These are phyloP conservation scores for Drosophila kikkawai DNA, from an alignment of 1,140 invertebrate species.

Conservation along the genomic window DNA sequence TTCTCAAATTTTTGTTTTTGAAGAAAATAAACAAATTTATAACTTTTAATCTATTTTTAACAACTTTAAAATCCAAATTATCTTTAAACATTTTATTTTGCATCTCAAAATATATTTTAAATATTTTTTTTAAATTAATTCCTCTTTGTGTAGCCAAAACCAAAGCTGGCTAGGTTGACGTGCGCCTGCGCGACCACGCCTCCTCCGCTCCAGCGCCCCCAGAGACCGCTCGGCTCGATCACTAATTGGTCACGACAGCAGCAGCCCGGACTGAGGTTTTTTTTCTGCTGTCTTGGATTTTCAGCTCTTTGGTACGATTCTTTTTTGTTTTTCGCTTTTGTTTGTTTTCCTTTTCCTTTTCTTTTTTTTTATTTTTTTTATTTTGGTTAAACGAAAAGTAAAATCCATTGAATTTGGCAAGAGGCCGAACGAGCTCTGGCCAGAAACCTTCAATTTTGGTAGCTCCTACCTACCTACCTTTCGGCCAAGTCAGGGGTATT, in stretches of 20 bases:
- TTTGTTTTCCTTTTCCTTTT: constrained; percentile 18
- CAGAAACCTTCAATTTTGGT: constrained; percentile 75
- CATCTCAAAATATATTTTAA: background rate
- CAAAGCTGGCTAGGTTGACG: constrained; percentile 49
- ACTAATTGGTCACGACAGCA: constrained; percentile 82
- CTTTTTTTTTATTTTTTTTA: constrained; percentile 16
- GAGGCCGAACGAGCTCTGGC: constrained; percentile 52
- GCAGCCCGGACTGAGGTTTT: constrained; percentile 47
- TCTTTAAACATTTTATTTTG: too few species aligned
- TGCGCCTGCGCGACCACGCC: constrained; percentile 72
- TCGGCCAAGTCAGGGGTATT: constrained; percentile 48
- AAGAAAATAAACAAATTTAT: background rate
- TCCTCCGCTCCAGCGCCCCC: constrained; percentile 20
- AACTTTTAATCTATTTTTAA: too few species aligned
- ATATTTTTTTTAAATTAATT: background rate
- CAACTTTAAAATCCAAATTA: background rate
- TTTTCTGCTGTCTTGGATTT: constrained; percentile 35
- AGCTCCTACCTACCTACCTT: constrained; percentile 29
- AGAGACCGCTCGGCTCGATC: constrained; percentile 58
- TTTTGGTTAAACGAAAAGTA: constrained; percentile 75
- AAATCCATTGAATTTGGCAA: constrained; percentile 83
- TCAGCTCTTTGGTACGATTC: constrained; percentile 39
- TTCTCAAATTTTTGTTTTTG: background rate
- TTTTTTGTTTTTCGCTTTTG: constrained; percentile 16
- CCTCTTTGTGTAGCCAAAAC: background rate